Base-by-base conservation (phyloP, 2,797 vertebrate genomes). In the Salarias fasciatus region DNA sequence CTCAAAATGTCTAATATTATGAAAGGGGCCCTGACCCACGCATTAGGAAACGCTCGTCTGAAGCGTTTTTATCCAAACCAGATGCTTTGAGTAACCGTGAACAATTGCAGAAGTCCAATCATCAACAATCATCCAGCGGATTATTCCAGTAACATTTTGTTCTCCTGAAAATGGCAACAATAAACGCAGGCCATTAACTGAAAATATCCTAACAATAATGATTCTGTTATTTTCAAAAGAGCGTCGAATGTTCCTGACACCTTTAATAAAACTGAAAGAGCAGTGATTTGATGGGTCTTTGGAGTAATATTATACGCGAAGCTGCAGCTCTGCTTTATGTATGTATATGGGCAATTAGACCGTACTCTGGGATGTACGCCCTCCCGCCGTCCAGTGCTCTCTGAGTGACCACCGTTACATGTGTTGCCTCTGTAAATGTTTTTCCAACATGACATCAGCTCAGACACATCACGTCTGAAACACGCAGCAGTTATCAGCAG, bases 371-470 rank as follows among this genome's bases (percentile, higher is more conserved):
- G 18, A 48, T 54, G 41, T 40, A 52, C 36, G 12, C 18, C 15
- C 46, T 8, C 62, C 48, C 36, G 44, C n/a, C 44, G 37, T 5
- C 13, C 40, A 37, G 59, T 55, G 37, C 44, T 68, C 51, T 63
- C 31, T 69, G 11, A 1, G 43, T 58, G 53, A 7, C 41, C 12
- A n/a, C 9, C 51, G 18, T 24, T 51, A 53, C 18, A 63, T 57
- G 63, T 41, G 50, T 41, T 64, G 49, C 74, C 75, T 66, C 13
- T 51, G 73, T 43, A 83, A 83, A 89, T 75, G 80, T 88, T 86
- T 70, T 85, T 78, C 8, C 69, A 83, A 63, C 44, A 61, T 75
- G 78, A 83, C 63, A 72, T 79, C 72, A 77, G 57, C 49, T 53
- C 49, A 61, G 63, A 53, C 14, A 56, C 64, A 56, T 79, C 72